Evolutionary conservation across 2,888 invertebrate species (phyloP).

Genomic region (Cepaea hortensis): DNA sequence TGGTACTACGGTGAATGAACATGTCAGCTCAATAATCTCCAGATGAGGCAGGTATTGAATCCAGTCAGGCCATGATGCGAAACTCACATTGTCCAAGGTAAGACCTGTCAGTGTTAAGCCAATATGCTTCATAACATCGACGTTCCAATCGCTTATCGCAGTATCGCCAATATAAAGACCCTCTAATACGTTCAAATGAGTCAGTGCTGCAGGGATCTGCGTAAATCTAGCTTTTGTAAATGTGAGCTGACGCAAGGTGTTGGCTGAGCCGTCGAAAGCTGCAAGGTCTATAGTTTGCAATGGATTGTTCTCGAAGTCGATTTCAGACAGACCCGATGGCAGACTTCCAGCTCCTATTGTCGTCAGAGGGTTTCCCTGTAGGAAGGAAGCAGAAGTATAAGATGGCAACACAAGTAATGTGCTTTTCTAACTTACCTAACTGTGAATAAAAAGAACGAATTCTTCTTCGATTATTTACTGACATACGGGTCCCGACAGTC

Average conservation of each 20-base stretch:
- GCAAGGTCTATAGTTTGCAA: background rate
- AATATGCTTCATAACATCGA: background rate
- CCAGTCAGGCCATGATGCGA: background rate
- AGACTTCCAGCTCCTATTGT: conserved; percentile 1
- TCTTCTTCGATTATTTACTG: too few relatives aligned
- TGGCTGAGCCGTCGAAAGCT: background rate
- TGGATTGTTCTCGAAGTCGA: background rate
- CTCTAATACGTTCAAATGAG: background rate
- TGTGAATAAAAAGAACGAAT: too few relatives aligned
- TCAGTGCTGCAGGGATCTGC: background rate
- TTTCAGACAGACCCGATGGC: background rate
- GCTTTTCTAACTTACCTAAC: too few relatives aligned
- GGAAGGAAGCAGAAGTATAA: too few relatives aligned
- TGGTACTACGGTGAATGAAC: background rate
- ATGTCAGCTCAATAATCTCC: background rate
- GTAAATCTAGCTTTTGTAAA: background rate
- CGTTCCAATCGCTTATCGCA: background rate
- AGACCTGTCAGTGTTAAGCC: background rate
- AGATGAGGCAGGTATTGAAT: background rate
- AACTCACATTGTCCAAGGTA: background rate
- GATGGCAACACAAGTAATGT: too few relatives aligned
- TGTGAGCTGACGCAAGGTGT: background rate
- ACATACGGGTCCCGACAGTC: too few relatives aligned
- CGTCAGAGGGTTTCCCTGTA: background rate
- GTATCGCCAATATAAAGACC: background rate